These are phyloP conservation scores for Corythornis vintsioides DNA, from an alignment of 2,113 vertebrate genomes.

Conservation along the genomic window DNA sequence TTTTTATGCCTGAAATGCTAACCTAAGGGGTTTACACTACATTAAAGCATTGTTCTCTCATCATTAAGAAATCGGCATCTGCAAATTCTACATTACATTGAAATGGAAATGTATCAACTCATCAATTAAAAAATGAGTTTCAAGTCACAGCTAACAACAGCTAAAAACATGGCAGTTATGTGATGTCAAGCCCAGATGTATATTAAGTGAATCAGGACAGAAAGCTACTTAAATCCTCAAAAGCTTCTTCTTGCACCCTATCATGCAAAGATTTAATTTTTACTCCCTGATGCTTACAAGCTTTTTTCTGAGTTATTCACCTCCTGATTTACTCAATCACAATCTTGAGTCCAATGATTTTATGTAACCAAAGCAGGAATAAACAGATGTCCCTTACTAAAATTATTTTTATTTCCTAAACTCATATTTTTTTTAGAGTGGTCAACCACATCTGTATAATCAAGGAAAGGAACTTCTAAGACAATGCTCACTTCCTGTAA, in stretches of 20 bases:
- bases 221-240: not conserved
- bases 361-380: constrained; percentile 7
- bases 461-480: constrained; percentile 12
- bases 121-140: not conserved
- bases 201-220: not conserved
- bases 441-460: not conserved
- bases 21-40: not conserved
- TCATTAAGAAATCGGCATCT: not conserved
- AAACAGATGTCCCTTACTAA: not conserved
- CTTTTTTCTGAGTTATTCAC: not conserved
- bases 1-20: not conserved
- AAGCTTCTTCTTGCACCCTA: not conserved
- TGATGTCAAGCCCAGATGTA: not conserved
- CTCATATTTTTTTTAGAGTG: constrained; percentile 27
- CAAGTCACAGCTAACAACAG: not conserved
- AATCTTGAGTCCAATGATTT: not conserved
- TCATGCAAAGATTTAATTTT: not conserved
- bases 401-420: constrained; percentile 16
- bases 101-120: not conserved
- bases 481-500: constrained; percentile 27
- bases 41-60: not conserved
- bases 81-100: not conserved
- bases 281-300: not conserved
- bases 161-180: not conserved
- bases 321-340: not conserved